These are phyloP conservation scores for Collichthys lucidus DNA, from an alignment of 2,113 vertebrate species.

Conservation along the genomic window DNA sequence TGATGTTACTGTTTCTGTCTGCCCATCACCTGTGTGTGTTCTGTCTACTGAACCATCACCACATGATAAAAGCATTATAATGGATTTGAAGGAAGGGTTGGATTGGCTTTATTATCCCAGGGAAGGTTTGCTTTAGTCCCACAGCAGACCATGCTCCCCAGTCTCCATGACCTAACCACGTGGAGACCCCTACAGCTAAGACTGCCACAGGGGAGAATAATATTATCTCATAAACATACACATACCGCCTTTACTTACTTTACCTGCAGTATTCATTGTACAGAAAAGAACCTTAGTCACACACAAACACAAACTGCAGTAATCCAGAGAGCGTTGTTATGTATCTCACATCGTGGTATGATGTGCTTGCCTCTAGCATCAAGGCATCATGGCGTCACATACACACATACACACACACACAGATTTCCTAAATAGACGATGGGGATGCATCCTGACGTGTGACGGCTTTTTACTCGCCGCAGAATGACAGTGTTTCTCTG, in stretches of 20 bases:
- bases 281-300: slow-evolving; percentile 2
- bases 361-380: slow-evolving; percentile 23
- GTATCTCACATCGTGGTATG: slow-evolving; percentile 10
- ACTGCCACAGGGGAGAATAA: neutral
- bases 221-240: neutral
- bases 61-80: neutral
- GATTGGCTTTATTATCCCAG: neutral
- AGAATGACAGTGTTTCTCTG: slow-evolving; percentile 56
- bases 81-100: neutral
- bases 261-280: slow-evolving; percentile 5
- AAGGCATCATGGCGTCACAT: slow-evolving; percentile 5
- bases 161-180: neutral
- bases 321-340: slow-evolving; percentile 3
- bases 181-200: neutral
- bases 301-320: neutral
- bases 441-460: slow-evolving; percentile 44
- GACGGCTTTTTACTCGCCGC: slow-evolving; percentile 52
- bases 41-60: neutral
- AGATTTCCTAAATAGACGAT: slow-evolving; percentile 40
- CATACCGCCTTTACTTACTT: neutral
- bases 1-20: too few relatives aligned
- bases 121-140: neutral
- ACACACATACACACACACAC: neutral
- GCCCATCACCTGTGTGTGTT: neutral
- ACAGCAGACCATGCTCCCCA: neutral